These are phyloP conservation scores for Diorhabda carinulata DNA, from an alignment of 1,140 invertebrate species.

Conservation along the genomic window DNA sequence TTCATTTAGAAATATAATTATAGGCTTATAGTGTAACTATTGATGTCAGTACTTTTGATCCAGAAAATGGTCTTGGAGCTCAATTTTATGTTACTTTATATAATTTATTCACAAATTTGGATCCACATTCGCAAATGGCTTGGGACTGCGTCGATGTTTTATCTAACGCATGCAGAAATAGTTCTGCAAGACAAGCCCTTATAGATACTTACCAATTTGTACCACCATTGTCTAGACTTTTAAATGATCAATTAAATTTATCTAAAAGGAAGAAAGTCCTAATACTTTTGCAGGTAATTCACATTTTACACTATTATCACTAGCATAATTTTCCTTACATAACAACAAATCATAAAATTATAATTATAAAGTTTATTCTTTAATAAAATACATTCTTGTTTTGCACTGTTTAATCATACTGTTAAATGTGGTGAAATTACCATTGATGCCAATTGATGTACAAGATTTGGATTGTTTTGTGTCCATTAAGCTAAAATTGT, in stretches of 20 bases:
- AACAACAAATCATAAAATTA: too few species aligned
- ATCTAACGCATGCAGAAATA: constrained; percentile 57
- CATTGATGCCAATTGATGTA: too few species aligned
- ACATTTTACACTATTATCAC: background rate
- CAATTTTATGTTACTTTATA: constrained; percentile 57
- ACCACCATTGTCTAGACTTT: constrained; percentile 57
- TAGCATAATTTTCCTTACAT: too few species aligned
- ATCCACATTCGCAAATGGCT: constrained; percentile 41
- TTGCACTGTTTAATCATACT: too few species aligned
- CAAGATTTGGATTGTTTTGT: too few species aligned
- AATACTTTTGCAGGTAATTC: constrained; percentile 53
- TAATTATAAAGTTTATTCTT: too few species aligned
- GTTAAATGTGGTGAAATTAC: too few species aligned
- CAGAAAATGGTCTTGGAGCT: constrained; percentile 47
- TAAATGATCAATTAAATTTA: constrained; percentile 52
- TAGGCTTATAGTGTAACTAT: constrained; percentile 51
- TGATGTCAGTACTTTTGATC: constrained; percentile 55
- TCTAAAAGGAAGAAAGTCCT: constrained; percentile 55
- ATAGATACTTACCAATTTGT: constrained; percentile 67
- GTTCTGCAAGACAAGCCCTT: constrained; percentile 55
- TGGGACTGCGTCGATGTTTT: constrained; percentile 63
- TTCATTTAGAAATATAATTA: constrained; percentile 16
- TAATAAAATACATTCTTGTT: too few species aligned
- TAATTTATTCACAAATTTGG: constrained; percentile 45
- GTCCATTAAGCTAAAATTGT: too few species aligned